phyloP scores from a whole-genome alignment of 2,888 invertebrate genomes.

The Drosophila prolongata region DNA sequence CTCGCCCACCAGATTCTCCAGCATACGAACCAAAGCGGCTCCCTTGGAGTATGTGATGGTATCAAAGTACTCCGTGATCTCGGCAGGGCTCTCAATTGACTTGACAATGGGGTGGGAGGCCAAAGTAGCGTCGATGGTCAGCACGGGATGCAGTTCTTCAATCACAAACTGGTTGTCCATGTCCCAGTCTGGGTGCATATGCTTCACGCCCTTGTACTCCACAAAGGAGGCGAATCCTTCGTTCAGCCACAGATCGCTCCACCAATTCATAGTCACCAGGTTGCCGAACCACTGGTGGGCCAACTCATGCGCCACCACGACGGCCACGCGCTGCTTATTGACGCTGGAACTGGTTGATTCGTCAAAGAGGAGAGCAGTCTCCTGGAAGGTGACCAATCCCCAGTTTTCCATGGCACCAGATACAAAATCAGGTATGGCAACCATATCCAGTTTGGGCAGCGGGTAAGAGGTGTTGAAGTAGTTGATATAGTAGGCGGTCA shows the following conservation, averaged over 20 bases:
- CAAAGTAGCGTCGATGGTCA: conserved; percentile 90
- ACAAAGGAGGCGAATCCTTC: conserved; percentile 97
- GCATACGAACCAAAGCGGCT: conserved; percentile 94
- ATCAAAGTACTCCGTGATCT: conserved; percentile 97
- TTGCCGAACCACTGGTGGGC: conserved; percentile 98
- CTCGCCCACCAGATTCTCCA: conserved; percentile 90
- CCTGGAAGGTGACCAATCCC: conserved; percentile 96
- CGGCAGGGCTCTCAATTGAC: conserved; percentile 92
- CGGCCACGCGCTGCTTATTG: conserved; percentile 91
- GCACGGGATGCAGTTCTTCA: conserved; percentile 89
- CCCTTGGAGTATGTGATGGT: conserved; percentile 96
- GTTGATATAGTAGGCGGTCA: conserved; percentile 92
- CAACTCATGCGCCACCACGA: conserved; percentile 95
- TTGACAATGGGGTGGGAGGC: conserved; percentile 96
- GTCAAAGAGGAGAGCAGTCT: conserved; percentile 93
- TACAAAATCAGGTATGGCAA: conserved; percentile 84
- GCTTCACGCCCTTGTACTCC: conserved; percentile 91
- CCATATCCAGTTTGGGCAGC: conserved; percentile 90
- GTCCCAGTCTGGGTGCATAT: conserved; percentile 91
- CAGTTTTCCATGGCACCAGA: conserved; percentile 98
- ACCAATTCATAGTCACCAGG: conserved; percentile 96
- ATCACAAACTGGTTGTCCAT: conserved; percentile 91
- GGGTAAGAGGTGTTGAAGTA: conserved; percentile 95
- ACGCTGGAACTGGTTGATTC: conserved; percentile 89
- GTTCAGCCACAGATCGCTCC: conserved; percentile 97